Percentiles rank a stretch among this genome's conserved stretches.
Conservation (phyloP, 2,113 vertebrate genomes). For the Redunca redunca region DNA sequence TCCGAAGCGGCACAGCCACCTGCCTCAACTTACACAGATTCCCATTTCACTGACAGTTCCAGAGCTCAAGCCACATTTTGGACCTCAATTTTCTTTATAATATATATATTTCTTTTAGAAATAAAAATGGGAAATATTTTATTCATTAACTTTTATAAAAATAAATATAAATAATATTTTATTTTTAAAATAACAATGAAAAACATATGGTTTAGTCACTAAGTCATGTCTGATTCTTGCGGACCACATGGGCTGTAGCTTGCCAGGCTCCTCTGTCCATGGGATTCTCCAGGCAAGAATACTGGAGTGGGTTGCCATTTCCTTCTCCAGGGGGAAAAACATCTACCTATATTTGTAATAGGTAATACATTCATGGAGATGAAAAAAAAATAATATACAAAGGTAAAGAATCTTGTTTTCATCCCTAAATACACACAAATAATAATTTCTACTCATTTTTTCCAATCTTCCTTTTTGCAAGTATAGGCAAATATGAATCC, state of each 20-base stretch:
- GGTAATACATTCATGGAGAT: neutral
- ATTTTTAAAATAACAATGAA: neutral
- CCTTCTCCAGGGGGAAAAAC: neutral
- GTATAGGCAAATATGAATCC: neutral
- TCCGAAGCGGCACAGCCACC: fast-evolving
- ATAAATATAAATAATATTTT: neutral
- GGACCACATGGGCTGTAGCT: neutral
- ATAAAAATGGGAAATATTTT: neutral
- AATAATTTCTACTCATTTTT: neutral
- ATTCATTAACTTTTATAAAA: neutral
- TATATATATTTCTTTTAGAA: neutral
- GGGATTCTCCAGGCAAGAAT: neutral
- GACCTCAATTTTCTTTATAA: neutral
- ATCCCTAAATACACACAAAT: neutral
- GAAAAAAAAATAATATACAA: neutral
- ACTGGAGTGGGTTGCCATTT: neutral
- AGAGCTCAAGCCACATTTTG: neutral
- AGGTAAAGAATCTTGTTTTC: neutral
- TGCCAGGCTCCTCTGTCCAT: neutral
- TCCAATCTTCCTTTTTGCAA: neutral
- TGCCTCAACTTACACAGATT: neutral
- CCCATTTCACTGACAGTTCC: neutral
- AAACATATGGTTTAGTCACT: neutral
- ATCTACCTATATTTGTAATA: neutral
- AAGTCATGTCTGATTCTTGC: neutral